phyloP scores from a whole-genome alignment of 2,888 invertebrate genomes.

The Eupithecia abbreviata region DNA sequence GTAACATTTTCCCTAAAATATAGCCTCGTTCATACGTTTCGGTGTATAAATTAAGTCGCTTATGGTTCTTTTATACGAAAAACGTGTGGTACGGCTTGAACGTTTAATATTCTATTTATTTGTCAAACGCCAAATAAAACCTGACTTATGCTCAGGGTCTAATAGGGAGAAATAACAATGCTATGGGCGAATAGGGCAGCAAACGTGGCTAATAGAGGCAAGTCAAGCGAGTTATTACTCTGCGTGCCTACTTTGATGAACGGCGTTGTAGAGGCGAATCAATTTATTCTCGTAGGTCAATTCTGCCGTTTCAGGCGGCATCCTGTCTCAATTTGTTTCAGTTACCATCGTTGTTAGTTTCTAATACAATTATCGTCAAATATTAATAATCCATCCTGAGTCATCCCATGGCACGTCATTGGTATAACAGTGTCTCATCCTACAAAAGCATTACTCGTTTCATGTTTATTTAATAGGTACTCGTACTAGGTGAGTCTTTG shows the following conservation, averaged over 20 bases:
- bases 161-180: constrained; percentile 31
- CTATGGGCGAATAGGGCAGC: constrained; percentile 19
- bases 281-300: not conserved
- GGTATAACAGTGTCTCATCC: not conserved
- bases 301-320: not conserved
- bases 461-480: not conserved
- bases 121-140: constrained; percentile 24
- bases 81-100: constrained; percentile 15
- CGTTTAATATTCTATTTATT: constrained; percentile 27
- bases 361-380: not conserved
- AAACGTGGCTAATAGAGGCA: constrained; percentile 40
- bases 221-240: constrained; percentile 59
- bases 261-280: not conserved
- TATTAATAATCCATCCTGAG: not conserved
- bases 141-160: constrained; percentile 21
- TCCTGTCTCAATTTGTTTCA: not conserved
- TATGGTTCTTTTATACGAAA: constrained; percentile 7
- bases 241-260: constrained; percentile 40
- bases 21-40: constrained; percentile 9
- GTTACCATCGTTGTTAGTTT: not conserved
- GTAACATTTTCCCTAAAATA: constrained; percentile 1
- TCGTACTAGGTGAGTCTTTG: not conserved
- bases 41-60: constrained; percentile 5
- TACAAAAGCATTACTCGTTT: not conserved
- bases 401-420: not conserved